These are phyloP conservation scores for Pandemis cinnamomeana DNA, from an alignment of 2,888 invertebrate genomes.

Conservation along the genomic window DNA sequence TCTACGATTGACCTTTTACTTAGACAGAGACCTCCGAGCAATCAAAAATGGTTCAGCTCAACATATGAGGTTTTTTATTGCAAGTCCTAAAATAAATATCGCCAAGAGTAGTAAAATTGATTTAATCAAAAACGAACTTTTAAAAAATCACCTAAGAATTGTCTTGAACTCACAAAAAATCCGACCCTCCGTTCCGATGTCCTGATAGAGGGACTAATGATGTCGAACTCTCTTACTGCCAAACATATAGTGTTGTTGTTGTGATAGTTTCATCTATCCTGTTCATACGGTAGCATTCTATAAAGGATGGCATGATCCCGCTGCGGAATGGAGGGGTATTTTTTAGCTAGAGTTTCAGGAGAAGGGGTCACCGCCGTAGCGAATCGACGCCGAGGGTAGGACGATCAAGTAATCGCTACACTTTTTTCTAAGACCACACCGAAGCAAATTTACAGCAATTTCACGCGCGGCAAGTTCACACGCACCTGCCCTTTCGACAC, in stretches of 20 bases:
- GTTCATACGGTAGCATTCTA: not conserved
- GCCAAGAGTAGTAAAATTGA: not conserved
- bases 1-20: not conserved
- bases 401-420: constrained; percentile 77
- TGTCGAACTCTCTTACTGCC: not conserved
- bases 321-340: constrained; percentile 44
- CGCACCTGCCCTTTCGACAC: constrained; percentile 68
- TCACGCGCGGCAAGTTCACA: constrained; percentile 79
- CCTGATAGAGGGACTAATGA: not conserved
- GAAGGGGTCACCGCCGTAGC: constrained; percentile 72
- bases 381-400: constrained; percentile 77
- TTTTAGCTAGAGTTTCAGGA: constrained; percentile 68
- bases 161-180: not conserved
- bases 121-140: not conserved
- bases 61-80: not conserved
- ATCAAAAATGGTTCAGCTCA: not conserved
- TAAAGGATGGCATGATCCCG: constrained; percentile 7
- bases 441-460: constrained; percentile 79
- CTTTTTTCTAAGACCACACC: constrained; percentile 80
- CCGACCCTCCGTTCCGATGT: not conserved
- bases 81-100: too few relatives aligned
- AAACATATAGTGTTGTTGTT: not conserved
- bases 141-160: not conserved
- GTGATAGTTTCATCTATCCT: not conserved
- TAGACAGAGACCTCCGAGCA: not conserved